A percentile compares a stretch with the other conserved stretches of the same genome.
These are phyloP conservation scores for Acleris holmiana DNA, from an alignment of 2,888 invertebrate species.

Conservation along the genomic window DNA sequence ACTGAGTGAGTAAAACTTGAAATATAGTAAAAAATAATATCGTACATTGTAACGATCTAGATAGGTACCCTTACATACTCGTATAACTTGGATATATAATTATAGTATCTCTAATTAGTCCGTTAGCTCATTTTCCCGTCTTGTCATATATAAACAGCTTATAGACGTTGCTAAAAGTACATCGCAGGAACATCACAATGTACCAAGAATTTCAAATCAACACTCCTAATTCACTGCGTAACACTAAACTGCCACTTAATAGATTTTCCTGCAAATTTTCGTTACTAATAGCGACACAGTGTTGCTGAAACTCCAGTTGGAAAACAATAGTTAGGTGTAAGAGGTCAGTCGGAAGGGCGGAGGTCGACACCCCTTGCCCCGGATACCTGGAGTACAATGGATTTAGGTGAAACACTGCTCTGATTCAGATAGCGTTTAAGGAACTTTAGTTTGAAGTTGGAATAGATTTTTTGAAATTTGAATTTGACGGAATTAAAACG, in stretches of 20 bases:
- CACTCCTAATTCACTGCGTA: neutral
- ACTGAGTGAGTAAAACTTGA: neutral
- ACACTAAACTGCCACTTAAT: neutral
- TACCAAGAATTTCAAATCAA: neutral
- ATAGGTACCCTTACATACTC: no score
- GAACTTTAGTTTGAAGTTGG: neutral
- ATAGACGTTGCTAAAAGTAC: no score
- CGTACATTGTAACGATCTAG: no score
- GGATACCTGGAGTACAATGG: conserved; percentile 38
- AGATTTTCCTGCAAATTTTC: conserved; percentile 3
- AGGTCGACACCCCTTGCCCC: conserved; percentile 49
- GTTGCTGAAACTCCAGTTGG: conserved; percentile 37
- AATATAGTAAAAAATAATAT: no score
- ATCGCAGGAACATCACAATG: neutral
- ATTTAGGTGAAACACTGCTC: conserved; percentile 27
- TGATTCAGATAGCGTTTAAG: conserved; percentile 23
- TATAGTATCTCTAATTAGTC: no score
- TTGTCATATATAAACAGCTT: no score
- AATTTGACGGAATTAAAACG: neutral
- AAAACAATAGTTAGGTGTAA: conserved; percentile 41
- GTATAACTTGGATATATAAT: no score
- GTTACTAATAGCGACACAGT: conserved; percentile 20
- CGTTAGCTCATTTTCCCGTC: no score
- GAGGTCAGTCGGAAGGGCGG: conserved; percentile 71
- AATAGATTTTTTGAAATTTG: neutral